phyloP scores from a whole-genome alignment of 1,140 invertebrate genomes.

The Cotesia glomerata region DNA sequence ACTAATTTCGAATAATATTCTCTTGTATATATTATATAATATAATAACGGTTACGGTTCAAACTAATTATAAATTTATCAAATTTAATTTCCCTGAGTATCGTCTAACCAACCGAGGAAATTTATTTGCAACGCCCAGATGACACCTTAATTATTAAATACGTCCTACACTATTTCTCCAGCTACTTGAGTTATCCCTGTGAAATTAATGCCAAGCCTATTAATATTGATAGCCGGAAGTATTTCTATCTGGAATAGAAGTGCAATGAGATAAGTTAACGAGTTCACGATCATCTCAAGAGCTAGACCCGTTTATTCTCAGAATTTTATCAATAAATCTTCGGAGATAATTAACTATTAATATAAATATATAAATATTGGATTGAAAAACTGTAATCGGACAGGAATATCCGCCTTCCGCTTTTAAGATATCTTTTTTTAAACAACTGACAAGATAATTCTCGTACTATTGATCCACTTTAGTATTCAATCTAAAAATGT shows the following conservation, averaged over 20 bases:
- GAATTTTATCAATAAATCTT: not conserved
- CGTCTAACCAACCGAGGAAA: too few relatives aligned
- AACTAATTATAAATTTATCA: too few relatives aligned
- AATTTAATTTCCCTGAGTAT: too few relatives aligned
- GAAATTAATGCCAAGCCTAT: not conserved
- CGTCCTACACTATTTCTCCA: not conserved
- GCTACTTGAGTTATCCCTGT: not conserved
- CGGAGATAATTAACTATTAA: not conserved
- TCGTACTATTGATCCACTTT: too few relatives aligned
- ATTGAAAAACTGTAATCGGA: conserved; percentile 34
- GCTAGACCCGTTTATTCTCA: not conserved
- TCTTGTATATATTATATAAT: too few relatives aligned
- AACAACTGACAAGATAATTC: conserved; percentile 9
- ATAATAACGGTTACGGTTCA: too few relatives aligned
- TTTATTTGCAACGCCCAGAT: too few relatives aligned
- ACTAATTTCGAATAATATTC: too few relatives aligned
- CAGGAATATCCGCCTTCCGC: conserved; percentile 32
- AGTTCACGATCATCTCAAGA: not conserved
- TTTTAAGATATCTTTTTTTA: conserved; percentile 8
- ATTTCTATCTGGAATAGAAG: not conserved
- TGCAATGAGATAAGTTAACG: not conserved
- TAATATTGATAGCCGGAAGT: not conserved
- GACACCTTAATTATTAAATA: not conserved
- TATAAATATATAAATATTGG: too few relatives aligned
- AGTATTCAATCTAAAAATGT: too few relatives aligned